Evolutionary conservation across 30 jellyfish, hydroid and myxozoan genomes (phyloP).

Genomic region (Turritopsis dohrnii): DNA sequence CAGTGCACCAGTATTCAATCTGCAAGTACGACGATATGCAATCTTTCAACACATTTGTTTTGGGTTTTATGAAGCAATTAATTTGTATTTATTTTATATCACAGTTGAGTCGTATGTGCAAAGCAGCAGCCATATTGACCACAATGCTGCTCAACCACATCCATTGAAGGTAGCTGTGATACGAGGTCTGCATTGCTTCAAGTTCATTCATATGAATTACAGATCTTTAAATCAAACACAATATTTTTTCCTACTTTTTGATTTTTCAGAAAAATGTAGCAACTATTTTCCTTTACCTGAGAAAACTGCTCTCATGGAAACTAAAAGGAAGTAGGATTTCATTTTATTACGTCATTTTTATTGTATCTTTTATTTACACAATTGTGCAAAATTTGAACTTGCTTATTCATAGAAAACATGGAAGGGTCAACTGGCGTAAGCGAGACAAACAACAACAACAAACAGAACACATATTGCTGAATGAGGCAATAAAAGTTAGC

Average conservation of each 20-base stretch:
- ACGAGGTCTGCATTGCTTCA: conserved; percentile 52
- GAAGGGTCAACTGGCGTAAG: conserved; percentile 82
- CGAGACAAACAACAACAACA: conserved; percentile 78
- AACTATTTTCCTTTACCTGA: conserved; percentile 52
- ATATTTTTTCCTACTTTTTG: neutral
- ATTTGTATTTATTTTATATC: neutral
- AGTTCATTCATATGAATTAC: neutral
- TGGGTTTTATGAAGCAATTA: neutral
- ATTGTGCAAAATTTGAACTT: neutral
- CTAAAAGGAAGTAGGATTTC: conserved; percentile 8
- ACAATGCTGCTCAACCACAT: conserved; percentile 86
- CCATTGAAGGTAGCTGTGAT: conserved; percentile 39
- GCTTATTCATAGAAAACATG: conserved; percentile 35
- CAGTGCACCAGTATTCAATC: conserved; percentile 71
- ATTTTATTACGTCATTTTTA: neutral
- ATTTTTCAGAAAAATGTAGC: conserved; percentile 34
- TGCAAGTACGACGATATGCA: conserved; percentile 56
- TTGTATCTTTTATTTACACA: neutral
- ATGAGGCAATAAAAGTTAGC: conserved; percentile 52
- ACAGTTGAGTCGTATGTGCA: conserved; percentile 73
- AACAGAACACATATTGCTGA: conserved; percentile 58
- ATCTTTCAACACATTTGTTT: neutral
- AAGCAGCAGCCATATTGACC: conserved; percentile 85
- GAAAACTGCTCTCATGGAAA: conserved; percentile 14
- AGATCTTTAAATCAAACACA: neutral